These are phyloP conservation scores for Melanotus villosus DNA, from an alignment of 2,888 invertebrate species.

Conservation along the genomic window DNA sequence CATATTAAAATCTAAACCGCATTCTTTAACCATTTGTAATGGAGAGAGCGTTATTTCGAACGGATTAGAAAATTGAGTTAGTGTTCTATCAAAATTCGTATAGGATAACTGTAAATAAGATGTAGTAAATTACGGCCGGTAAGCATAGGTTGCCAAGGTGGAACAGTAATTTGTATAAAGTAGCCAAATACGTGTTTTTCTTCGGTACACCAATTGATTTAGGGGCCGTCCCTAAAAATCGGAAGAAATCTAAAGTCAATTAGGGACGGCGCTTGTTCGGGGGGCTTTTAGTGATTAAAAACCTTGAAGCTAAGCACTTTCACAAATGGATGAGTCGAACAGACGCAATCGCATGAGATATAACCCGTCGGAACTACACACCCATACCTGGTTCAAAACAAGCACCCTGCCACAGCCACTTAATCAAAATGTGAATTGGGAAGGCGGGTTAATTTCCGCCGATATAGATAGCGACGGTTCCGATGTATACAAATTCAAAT, in stretches of 20 bases:
- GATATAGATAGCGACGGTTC: slow-evolving; percentile 44
- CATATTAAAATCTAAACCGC: too few relatives aligned
- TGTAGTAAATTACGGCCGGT: too few relatives aligned
- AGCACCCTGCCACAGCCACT: slow-evolving; percentile 46
- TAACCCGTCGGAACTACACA: slow-evolving; percentile 47
- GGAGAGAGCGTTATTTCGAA: too few relatives aligned
- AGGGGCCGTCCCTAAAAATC: neutral
- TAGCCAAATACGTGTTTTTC: too few relatives aligned
- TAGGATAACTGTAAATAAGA: too few relatives aligned
- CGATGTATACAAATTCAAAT: slow-evolving; percentile 42
- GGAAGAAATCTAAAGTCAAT: slow-evolving; percentile 43
- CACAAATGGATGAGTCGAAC: slow-evolving; percentile 35
- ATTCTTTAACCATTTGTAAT: too few relatives aligned
- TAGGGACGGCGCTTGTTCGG: slow-evolving; percentile 32
- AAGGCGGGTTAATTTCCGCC: slow-evolving; percentile 47
- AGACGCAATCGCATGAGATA: slow-evolving; percentile 45
- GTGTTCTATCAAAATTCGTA: too few relatives aligned
- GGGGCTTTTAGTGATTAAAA: slow-evolving; percentile 47
- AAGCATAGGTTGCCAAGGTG: too few relatives aligned
- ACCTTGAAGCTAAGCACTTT: slow-evolving; percentile 45
- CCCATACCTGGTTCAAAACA: slow-evolving; percentile 45
- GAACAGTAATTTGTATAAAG: too few relatives aligned
- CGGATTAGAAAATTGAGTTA: too few relatives aligned
- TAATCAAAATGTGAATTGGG: slow-evolving; percentile 47
- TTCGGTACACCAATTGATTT: too few relatives aligned